phyloP scores from a whole-genome alignment of 2,888 invertebrate genomes.

The Campoplex capitator region DNA sequence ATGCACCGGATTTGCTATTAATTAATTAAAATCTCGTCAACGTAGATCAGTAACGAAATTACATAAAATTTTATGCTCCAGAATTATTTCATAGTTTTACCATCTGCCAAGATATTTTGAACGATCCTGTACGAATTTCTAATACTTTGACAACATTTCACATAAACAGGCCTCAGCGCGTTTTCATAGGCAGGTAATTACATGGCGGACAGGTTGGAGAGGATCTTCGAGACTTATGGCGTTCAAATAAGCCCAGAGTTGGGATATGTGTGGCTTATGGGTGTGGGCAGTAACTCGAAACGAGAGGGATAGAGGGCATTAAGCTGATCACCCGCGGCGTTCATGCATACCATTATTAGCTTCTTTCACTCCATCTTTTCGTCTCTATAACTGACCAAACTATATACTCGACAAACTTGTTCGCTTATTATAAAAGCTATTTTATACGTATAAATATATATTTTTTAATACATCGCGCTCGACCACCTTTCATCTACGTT shows the following conservation, averaged over 20 bases:
- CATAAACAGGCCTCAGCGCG: conserved; percentile 45
- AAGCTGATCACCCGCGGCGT: conserved; percentile 78
- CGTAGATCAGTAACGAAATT: not conserved
- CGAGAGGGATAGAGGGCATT: conserved; percentile 70
- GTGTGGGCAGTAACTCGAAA: conserved; percentile 77
- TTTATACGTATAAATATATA: conserved; percentile 21
- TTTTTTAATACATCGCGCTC: not conserved
- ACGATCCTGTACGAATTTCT: conserved; percentile 15
- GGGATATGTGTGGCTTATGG: conserved; percentile 70
- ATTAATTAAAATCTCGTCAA: not conserved
- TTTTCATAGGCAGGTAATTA: conserved; percentile 74
- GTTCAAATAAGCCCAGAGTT: conserved; percentile 69
- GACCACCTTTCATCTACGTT: conserved; percentile 38
- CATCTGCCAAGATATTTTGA: not conserved
- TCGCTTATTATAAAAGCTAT: conserved; percentile 25
- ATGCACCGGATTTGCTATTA: not conserved
- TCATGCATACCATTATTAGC: conserved; percentile 74
- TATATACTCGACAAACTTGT: conserved; percentile 25
- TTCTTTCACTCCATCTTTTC: conserved; percentile 47
- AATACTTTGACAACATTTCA: conserved; percentile 33
- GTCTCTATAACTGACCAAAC: conserved; percentile 26
- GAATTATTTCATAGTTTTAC: not conserved
- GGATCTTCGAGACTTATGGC: conserved; percentile 75
- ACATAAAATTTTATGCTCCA: not conserved
- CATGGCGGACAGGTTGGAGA: conserved; percentile 76